These are phyloP conservation scores for Lasiommata megera DNA, from an alignment of 2,888 invertebrate species.

Conservation along the genomic window DNA sequence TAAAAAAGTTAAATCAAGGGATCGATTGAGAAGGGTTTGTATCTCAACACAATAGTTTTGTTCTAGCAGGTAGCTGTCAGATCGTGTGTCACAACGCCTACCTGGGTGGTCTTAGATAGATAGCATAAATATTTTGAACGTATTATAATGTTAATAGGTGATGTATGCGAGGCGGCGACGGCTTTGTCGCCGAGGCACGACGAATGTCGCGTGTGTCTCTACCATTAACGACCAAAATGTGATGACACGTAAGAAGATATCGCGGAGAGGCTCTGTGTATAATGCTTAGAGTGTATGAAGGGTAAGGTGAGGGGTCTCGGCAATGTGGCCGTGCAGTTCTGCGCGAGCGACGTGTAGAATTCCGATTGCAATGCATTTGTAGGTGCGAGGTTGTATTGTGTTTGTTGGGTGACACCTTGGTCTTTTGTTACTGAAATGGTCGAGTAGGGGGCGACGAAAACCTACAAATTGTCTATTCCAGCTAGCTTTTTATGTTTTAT, in stretches of 20 bases:
- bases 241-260: conserved; percentile 31
- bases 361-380: conserved; percentile 53
- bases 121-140: conserved; percentile 73
- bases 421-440: conserved; percentile 34
- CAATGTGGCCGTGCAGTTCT: conserved; percentile 42
- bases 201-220: conserved; percentile 56
- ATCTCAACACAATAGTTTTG: conserved; percentile 59
- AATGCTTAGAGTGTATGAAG: conserved; percentile 5
- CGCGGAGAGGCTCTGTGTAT: conserved; percentile 14
- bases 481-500: too few species aligned
- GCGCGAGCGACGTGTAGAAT: conserved; percentile 57
- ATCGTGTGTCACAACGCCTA: conserved; percentile 60
- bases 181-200: conserved; percentile 65
- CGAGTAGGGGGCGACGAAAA: conserved; percentile 23
- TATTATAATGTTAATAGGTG: conserved; percentile 75
- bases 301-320: conserved; percentile 37
- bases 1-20: conserved; percentile 31
- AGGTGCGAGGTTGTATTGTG: conserved; percentile 48
- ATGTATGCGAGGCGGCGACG: conserved; percentile 53
- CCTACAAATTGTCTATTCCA: too few species aligned
- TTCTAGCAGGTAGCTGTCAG: conserved; percentile 70
- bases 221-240: conserved; percentile 36
- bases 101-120: conserved; percentile 74
- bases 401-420: conserved; percentile 41
- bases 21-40: conserved; percentile 36